Evolutionary conservation across 23 tunicate genomes (phyloP).

Genomic region (Clavelina lepadiformis): DNA sequence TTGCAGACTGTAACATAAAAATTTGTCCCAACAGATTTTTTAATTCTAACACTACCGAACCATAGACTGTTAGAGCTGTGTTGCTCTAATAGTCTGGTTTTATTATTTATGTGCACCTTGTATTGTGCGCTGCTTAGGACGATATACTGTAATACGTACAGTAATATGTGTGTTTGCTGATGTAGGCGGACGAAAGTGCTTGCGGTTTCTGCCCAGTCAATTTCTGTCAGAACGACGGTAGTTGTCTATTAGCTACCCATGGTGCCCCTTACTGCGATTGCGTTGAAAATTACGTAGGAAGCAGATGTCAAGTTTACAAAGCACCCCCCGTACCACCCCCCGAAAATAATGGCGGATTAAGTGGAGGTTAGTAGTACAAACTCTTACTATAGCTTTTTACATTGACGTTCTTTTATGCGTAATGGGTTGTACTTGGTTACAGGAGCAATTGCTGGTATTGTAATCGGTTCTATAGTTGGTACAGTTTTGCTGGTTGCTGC

Average conservation of each 20-base stretch:
- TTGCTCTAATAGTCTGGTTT: no score
- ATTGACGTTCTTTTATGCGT: neutral
- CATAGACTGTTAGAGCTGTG: no score
- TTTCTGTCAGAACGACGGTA: constrained; percentile 65
- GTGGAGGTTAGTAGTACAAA: neutral
- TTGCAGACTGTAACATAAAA: no score
- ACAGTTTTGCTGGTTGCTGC: no score
- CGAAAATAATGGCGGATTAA: neutral
- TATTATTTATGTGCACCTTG: no score
- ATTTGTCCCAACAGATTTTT: no score
- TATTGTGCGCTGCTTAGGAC: no score
- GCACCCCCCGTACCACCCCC: constrained; percentile 6
- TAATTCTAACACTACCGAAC: no score
- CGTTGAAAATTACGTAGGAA: constrained; percentile 47
- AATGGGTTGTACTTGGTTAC: neutral
- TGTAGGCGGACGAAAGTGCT: constrained; percentile 81
- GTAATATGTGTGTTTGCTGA: neutral
- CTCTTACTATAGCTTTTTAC: neutral
- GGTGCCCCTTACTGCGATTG: constrained; percentile 71
- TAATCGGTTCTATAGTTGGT: constrained; percentile 50
- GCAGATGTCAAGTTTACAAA: constrained; percentile 43
- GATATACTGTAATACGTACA: neutral
- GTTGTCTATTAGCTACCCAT: constrained; percentile 26
- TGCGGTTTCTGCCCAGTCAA: constrained; percentile 61
- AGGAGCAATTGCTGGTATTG: constrained; percentile 85